Evolutionary conservation across 1,140 invertebrate genomes (phyloP).

Genomic region (Saccostrea cuccullata): DNA sequence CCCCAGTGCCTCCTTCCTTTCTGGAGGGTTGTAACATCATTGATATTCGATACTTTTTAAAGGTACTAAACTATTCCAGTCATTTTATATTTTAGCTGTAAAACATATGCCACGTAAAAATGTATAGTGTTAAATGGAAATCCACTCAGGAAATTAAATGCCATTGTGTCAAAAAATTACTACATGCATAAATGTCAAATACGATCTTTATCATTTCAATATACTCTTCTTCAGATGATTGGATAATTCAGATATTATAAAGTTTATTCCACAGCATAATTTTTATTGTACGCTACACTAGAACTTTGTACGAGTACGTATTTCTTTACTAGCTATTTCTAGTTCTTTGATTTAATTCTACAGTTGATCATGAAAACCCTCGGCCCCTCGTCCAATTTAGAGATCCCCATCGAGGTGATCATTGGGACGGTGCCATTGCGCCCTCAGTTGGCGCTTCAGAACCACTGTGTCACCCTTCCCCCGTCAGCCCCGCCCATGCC

Average conservation of each 20-base stretch:
- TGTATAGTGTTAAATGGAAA: no score
- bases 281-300: no score
- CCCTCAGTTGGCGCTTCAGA: not conserved
- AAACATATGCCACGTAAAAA: no score
- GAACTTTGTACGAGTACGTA: no score
- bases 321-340: not conserved
- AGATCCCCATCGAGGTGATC: constrained; percentile 46
- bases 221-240: no score
- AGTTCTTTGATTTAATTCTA: not conserved
- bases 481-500: constrained; percentile 44
- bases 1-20: constrained; percentile 72
- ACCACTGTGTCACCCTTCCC: not conserved
- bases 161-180: no score
- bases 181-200: no score
- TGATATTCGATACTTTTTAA: constrained; percentile 71
- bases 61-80: constrained; percentile 59
- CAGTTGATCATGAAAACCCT: constrained; percentile 32
- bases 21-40: constrained; percentile 75
- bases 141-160: no score
- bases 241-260: no score
- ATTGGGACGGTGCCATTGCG: constrained; percentile 57
- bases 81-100: not conserved
- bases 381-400: constrained; percentile 45
- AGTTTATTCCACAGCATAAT: no score
- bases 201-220: no score